These are phyloP conservation scores for Sebastes itinus DNA, from an alignment of 2,797 vertebrate genomes.

Conservation along the genomic window DNA sequence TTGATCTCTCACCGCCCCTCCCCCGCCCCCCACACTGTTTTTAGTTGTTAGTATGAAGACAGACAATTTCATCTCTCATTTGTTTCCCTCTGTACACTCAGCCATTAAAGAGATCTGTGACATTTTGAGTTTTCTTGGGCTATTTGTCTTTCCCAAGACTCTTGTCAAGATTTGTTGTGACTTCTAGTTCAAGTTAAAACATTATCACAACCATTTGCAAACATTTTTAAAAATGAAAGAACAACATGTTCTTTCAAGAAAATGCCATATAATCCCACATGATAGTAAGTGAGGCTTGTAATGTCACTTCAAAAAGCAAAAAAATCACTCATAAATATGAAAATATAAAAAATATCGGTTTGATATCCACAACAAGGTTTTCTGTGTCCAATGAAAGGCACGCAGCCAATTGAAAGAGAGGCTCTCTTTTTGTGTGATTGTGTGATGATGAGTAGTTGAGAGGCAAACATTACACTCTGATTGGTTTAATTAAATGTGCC, in stretches of 20 bases:
- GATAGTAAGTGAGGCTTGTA: background rate
- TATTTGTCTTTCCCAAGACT: constrained; percentile 2
- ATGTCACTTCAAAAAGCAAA: background rate
- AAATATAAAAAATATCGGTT: background rate
- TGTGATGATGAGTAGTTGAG: constrained; percentile 45
- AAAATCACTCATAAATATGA: background rate
- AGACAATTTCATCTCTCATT: constrained; percentile 27
- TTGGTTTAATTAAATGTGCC: constrained; percentile 66
- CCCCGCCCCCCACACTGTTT: background rate
- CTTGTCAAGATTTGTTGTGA: background rate
- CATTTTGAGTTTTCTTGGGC: constrained; percentile 15
- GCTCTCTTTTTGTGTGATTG: constrained; percentile 33
- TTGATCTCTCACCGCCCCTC: background rate
- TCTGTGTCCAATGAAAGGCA: constrained; percentile 28
- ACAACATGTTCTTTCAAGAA: background rate
- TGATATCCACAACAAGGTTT: background rate
- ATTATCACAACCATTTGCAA: background rate
- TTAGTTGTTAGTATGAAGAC: background rate
- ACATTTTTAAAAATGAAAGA: background rate
- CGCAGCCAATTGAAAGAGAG: constrained; percentile 20
- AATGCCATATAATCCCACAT: background rate
- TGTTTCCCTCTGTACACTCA: background rate
- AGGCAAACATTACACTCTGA: constrained; percentile 56
- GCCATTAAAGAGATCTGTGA: constrained; percentile 19
- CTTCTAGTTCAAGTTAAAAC: background rate